A percentile compares a stretch with the other conserved stretches of the same genome.
These are phyloP conservation scores for Hyles euphorbiae DNA, from an alignment of 1,140 invertebrate genomes.

Conservation along the genomic window DNA sequence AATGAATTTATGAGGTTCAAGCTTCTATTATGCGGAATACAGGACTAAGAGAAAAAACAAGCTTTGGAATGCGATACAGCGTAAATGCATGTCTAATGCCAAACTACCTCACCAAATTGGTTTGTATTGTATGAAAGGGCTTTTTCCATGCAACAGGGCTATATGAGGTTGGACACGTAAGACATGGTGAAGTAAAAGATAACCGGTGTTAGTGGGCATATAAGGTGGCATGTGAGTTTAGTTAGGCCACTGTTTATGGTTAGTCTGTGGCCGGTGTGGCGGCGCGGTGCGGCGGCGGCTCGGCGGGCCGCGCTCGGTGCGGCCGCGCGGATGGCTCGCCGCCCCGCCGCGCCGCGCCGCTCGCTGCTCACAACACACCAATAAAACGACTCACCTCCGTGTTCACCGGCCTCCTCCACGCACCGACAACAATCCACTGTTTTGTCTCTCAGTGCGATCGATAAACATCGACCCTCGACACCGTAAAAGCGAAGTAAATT, in stretches of 20 bases:
- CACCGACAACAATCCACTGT: constrained; percentile 64
- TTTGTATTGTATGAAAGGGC: no score
- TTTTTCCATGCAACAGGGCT: no score
- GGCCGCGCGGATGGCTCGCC: constrained; percentile 1
- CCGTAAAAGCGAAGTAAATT: constrained; percentile 70
- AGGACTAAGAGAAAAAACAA: no score
- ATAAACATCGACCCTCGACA: constrained; percentile 66
- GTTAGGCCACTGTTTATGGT: not conserved
- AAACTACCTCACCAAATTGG: no score
- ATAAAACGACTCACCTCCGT: constrained; percentile 48
- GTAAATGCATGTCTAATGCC: no score
- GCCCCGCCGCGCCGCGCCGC: constrained; percentile 16
- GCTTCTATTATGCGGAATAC: no score
- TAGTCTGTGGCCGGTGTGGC: constrained; percentile 15
- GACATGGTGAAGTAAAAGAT: no score
- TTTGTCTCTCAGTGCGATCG: constrained; percentile 65
- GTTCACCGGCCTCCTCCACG: constrained; percentile 41
- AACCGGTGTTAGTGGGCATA: no score
- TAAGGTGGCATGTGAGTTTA: no score
- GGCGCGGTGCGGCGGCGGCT: constrained; percentile 15
- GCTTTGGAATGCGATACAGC: no score
- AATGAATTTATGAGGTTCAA: no score
- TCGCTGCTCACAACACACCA: constrained; percentile 27
- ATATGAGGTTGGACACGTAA: no score
- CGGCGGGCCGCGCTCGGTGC: constrained; percentile 11